Percentiles rank a stretch among this genome's conserved stretches.
These are phyloP conservation scores for Sebastes hubbsi DNA, from an alignment of 2,797 vertebrate species.

Conservation along the genomic window DNA sequence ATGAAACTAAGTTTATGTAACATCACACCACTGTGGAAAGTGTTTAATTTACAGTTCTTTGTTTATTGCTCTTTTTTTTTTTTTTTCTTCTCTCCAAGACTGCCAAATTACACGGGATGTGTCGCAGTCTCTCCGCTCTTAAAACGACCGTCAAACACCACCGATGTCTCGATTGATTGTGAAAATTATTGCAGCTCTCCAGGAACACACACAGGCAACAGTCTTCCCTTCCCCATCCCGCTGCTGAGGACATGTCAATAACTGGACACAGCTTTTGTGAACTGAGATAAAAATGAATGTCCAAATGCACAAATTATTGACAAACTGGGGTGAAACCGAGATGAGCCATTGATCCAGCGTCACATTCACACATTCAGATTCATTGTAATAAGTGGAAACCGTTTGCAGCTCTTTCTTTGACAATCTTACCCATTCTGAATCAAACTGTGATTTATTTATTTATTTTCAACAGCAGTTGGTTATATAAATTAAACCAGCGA, in stretches of 20 bases:
- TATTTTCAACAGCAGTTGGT: too few relatives aligned
- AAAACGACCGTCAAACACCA: slow-evolving; percentile 10
- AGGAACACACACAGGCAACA: neutral
- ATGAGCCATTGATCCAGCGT: neutral
- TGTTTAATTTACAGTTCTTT: neutral
- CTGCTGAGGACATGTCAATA: slow-evolving; percentile 18
- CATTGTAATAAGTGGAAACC: neutral
- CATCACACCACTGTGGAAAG: neutral
- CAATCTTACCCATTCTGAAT: too few relatives aligned
- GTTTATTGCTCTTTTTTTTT: neutral
- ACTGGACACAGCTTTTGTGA: slow-evolving; percentile 7
- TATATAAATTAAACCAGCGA: neutral
- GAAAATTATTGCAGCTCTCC: neutral
- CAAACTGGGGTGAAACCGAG: neutral
- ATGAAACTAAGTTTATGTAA: neutral
- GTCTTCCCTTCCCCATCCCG: neutral
- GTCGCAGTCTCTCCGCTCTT: neutral
- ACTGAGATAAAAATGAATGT: neutral
- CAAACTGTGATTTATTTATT: too few relatives aligned
- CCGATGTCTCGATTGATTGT: neutral
- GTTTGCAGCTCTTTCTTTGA: neutral
- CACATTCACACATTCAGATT: neutral
- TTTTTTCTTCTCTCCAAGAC: too few relatives aligned
- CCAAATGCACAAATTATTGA: neutral
- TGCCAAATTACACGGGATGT: slow-evolving; percentile 19